Percentiles rank a stretch among this genome's conserved stretches.
phyloP scores from a whole-genome alignment of 2,113 vertebrate genomes.

The Nanorana parkeri region DNA sequence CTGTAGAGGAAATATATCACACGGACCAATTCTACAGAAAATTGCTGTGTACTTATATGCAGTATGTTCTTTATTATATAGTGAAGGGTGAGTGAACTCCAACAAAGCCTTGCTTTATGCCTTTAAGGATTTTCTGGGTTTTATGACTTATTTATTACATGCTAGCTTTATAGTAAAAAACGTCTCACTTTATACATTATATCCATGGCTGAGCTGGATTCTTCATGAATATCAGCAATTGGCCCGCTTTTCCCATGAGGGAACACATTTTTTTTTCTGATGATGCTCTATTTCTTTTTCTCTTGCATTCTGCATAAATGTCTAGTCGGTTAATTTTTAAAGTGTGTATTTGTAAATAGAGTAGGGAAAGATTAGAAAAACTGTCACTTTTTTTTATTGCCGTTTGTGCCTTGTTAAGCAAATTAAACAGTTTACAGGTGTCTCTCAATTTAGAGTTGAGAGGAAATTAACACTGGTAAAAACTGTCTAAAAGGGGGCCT shows the following conservation, averaged over 20 bases:
- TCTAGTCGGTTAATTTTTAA: too few relatives aligned
- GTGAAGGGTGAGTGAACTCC: not conserved
- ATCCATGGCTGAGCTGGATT: not conserved
- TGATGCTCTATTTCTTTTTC: too few relatives aligned
- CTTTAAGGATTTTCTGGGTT: not conserved
- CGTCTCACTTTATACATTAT: not conserved
- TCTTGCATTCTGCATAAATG: too few relatives aligned
- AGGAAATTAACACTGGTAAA: too few relatives aligned
- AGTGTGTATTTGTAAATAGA: too few relatives aligned
- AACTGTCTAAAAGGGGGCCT: too few relatives aligned
- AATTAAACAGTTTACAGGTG: too few relatives aligned
- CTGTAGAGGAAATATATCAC: conserved; percentile 4
- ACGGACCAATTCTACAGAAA: not conserved
- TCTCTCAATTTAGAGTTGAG: too few relatives aligned
- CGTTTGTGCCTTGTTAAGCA: too few relatives aligned
- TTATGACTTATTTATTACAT: conserved; percentile 2
- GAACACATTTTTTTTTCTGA: too few relatives aligned
- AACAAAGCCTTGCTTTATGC: not conserved
- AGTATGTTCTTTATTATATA: conserved; percentile 12
- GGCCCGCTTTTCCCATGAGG: not conserved
- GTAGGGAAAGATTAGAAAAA: too few relatives aligned
- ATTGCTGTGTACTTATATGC: conserved; percentile 2
- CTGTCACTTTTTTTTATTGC: too few relatives aligned
- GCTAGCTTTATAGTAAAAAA: not conserved
- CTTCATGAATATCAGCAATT: not conserved